phyloP scores from a whole-genome alignment of 35 echinoderm and acorn worm species.

The Heliocidaris tuberculata region DNA sequence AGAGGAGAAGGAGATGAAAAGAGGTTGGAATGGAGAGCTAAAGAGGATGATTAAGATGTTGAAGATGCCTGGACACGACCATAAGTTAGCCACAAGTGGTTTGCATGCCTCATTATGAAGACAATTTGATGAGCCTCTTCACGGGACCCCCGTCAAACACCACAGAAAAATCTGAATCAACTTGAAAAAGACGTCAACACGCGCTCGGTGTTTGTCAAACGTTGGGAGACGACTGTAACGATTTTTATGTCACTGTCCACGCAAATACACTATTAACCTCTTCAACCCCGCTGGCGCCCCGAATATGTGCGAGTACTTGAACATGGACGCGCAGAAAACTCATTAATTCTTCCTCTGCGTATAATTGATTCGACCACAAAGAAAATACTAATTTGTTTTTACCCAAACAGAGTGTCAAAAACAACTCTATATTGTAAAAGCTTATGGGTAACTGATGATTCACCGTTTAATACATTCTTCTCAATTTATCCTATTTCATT shows the following conservation, averaged over 20 bases:
- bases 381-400: not conserved
- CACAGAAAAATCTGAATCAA: not conserved
- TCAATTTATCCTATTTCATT: too few relatives aligned
- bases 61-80: not conserved
- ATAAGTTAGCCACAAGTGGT: not conserved
- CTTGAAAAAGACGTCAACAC: not conserved
- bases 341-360: not conserved
- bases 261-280: slow-evolving; percentile 2
- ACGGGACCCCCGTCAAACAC: not conserved
- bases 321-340: not conserved
- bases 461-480: too few relatives aligned
- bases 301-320: not conserved
- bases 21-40: slow-evolving; percentile 12
- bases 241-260: not conserved
- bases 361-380: not conserved
- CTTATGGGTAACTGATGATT: too few relatives aligned
- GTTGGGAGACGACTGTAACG: not conserved
- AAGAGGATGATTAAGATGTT: slow-evolving; percentile 11
- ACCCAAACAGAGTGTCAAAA: not conserved
- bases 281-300: not conserved
- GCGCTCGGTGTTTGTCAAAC: not conserved
- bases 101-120: not conserved
- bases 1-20: not conserved
- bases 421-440: not conserved
- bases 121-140: not conserved